Evolutionary conservation across 1,140 invertebrate species (phyloP), one percentile per base, ranked within the genome.

Genomic region (Drosophila simulans): DNA sequence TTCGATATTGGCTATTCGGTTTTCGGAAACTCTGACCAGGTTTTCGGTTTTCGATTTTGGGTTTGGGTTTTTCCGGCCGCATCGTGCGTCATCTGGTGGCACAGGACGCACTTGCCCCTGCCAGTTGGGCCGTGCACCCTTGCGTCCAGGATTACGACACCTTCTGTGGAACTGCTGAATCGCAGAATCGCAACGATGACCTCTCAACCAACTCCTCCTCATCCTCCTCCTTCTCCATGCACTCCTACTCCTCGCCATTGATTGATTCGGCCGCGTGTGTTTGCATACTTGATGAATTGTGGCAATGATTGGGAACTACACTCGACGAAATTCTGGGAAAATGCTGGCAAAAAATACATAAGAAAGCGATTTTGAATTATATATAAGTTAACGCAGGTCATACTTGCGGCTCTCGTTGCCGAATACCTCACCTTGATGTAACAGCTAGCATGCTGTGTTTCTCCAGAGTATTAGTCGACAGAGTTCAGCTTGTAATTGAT

Each of bases 21-120:
- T 49, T 49, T 49, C 8, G n/a, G 8, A 8, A 49, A 49, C 13
- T 27, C 8, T 5, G 25, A 25, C 12, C 22, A 22, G 20, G 20
- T 22, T 22, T 22, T 22, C 20, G 20, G 20, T 22, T 22, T 22
- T 22, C 20, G 20, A 3, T 22, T 22, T 22, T 17, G 17, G 17
- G 17, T 17, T 31, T 8, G 27, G 27, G 62, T 63, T 80, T 80
- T 85, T 45, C 76, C 60, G 40, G 58, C 31, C 13, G 42, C 58
- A 68, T 62, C 48, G 53, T 65, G 72, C 63, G 72, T 84, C 81
- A 85, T 85, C 81, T 85, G 81, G 64, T 40, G 48, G 25, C 46
- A 49, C 22, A 27, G 46, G 25, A 31, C 13, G 46, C 59, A 62
- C 59, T 62, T 56, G 66, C 42, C 49, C 42, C 63, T 15, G 15